Evolutionary conservation across 2,113 vertebrate species (phyloP).

Genomic region (Mystacornis crossleyi): DNA sequence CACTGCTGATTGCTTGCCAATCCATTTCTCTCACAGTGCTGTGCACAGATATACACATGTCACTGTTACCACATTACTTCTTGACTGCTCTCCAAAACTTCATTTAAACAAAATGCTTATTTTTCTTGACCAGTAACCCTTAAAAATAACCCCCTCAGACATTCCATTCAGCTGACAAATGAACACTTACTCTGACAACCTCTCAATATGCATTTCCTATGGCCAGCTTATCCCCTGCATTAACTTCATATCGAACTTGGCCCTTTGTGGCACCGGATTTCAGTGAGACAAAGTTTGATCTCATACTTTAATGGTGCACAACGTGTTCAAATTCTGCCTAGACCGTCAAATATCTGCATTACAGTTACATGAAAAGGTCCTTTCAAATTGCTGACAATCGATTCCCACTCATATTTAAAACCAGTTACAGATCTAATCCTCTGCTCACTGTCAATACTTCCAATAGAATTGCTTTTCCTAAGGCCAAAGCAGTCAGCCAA

Average conservation of each 20-base stretch:
- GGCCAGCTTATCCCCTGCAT: neutral
- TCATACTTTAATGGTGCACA: rapidly evolving
- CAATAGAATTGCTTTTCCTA: neutral
- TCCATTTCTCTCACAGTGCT: neutral
- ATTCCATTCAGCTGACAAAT: neutral
- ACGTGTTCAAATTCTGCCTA: neutral
- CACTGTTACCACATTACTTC: neutral
- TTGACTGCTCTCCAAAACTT: neutral
- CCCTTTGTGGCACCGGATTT: neutral
- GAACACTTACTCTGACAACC: neutral
- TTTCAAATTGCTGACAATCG: neutral
- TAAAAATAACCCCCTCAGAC: neutral
- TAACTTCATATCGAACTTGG: neutral
- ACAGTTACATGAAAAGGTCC: neutral
- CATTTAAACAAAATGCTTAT: neutral
- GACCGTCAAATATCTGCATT: neutral
- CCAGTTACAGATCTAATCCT: neutral
- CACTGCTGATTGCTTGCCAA: neutral
- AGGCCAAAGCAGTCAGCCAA: neutral
- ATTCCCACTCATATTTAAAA: neutral
- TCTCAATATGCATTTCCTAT: neutral
- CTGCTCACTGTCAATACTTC: neutral
- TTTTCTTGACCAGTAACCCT: neutral
- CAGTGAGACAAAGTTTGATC: neutral
- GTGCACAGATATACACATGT: neutral